These are phyloP conservation scores for Montipora efflorescens DNA, from an alignment of 64 coral and sea anemone genomes.

Conservation along the genomic window DNA sequence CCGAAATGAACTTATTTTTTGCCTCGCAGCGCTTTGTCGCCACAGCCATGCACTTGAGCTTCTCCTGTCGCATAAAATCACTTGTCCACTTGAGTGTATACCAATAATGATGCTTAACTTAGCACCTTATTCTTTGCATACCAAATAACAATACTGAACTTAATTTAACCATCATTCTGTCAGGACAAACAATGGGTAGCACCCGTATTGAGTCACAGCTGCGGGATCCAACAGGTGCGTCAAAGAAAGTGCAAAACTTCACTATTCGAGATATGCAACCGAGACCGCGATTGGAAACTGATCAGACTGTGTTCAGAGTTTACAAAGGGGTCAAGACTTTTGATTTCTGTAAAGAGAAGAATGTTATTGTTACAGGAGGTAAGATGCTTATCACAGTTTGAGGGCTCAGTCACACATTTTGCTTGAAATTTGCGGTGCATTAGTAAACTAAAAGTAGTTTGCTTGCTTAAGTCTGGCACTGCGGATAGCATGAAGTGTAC, in stretches of 20 bases:
- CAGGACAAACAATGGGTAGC: constrained; percentile 94
- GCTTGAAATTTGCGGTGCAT: too few species aligned
- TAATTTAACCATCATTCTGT: neutral
- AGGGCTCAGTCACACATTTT: too few species aligned
- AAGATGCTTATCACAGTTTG: neutral
- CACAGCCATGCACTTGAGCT: too few species aligned
- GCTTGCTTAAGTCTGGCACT: too few species aligned
- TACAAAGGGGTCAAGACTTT: constrained; percentile 99
- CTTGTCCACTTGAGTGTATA: too few species aligned
- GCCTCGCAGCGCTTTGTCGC: too few species aligned
- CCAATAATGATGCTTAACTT: too few species aligned
- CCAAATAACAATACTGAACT: neutral
- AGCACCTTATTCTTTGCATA: neutral
- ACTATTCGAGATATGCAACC: constrained; percentile 81
- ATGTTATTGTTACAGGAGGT: constrained; percentile 98
- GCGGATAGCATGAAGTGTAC: too few species aligned
- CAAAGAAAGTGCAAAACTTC: constrained; percentile 55
- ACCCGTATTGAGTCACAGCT: constrained; percentile 89
- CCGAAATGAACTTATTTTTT: too few species aligned
- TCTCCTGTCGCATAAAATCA: too few species aligned
- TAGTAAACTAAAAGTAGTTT: too few species aligned
- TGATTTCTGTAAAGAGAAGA: constrained; percentile 99
- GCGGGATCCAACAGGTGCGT: constrained; percentile 55
- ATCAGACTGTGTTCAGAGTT: constrained; percentile 96
- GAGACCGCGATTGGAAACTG: constrained; percentile 76